Evolutionary conservation across 2,113 vertebrate genomes (phyloP), one percentile per base, ranked within the genome.

Genomic region (Terrapene triunguis): DNA sequence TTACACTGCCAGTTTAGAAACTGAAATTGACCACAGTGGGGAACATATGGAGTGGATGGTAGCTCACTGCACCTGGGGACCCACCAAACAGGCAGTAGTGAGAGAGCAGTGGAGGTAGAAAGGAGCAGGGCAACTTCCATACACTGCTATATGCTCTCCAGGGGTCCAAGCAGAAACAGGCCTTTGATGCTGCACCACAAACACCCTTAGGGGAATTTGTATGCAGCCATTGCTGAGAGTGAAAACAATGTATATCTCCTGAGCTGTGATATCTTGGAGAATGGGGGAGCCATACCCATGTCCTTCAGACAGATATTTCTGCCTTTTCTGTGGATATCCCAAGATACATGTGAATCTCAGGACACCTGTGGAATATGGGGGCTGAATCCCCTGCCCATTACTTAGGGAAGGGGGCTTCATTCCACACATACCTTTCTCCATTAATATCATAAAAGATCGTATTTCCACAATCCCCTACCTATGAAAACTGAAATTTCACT

Each of bases 1-100:
- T 85, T 79, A 4, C 1, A 90, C 35, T 44, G 48, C 21, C 85
- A 91, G 84, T 69, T 91, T 90, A 94, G 89, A 84, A 95, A 88
- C 89, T 86, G 3, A 86, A 95, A 95, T 72, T 90, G 95, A 95
- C 59, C 89, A 88, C 87, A 93, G 62, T 0, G 0, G 91, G 51
- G 84, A 88, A 95, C 84, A 94, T 76, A 47, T 44, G 35, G 85
- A 69, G 42, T 62, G 55, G 65, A 69, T 69, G 35, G 35, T 69
- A 69, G 14, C 65, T 38, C 35, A 21, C 65, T 69, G 65, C 65
- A 21, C 65, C 35, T n/a, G 35, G 35, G 35, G 35, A 69, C 19
- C 35, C 35, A 69, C 62, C 8, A 69, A 69, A 69, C 13, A 69
- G 62, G 35, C 65, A n/a, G 35, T 69, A 69, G 17, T n/a, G 35